Conservation (phyloP, 2,888 invertebrate species). For the Ophion ventricosus region DNA sequence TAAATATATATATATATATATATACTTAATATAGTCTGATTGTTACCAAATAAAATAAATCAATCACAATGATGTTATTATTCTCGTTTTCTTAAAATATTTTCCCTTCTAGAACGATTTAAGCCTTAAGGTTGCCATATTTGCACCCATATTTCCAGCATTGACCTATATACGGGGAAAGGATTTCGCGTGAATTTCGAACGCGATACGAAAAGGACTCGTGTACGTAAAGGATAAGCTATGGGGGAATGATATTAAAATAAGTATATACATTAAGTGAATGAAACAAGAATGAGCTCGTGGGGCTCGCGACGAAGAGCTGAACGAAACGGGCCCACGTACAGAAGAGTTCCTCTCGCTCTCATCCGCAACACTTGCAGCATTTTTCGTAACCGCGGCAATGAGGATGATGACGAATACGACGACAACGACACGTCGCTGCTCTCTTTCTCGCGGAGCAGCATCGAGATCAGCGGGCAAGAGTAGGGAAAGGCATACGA, state of each 20-base stretch:
- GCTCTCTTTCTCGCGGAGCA: conserved; percentile 53
- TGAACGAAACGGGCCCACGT: conserved; percentile 5
- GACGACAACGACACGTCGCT: conserved; percentile 38
- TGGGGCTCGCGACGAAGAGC: not conserved
- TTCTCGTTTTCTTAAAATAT: no score
- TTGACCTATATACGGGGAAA: conserved; percentile 27
- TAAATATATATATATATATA: no score
- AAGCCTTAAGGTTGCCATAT: no score
- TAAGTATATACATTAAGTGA: not conserved
- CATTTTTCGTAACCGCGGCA: conserved; percentile 55
- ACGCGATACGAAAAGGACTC: not conserved
- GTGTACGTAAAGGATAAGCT: no score
- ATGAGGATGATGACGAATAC: conserved; percentile 19
- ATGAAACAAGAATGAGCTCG: not conserved
- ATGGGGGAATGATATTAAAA: conserved; percentile 11
- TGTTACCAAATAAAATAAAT: no score
- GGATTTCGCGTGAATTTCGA: not conserved
- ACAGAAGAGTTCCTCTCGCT: conserved; percentile 21
- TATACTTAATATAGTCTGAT: no score
- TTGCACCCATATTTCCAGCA: no score
- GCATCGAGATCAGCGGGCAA: conserved; percentile 12
- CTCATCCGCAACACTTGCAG: conserved; percentile 53
- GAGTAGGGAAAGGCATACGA: conserved; percentile 4
- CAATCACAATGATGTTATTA: no score
- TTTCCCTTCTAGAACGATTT: no score